A percentile compares a stretch with the other conserved stretches of the same genome.
These are phyloP conservation scores for Spodoptera frugiperda DNA, from an alignment of 1,140 invertebrate species.

Conservation along the genomic window DNA sequence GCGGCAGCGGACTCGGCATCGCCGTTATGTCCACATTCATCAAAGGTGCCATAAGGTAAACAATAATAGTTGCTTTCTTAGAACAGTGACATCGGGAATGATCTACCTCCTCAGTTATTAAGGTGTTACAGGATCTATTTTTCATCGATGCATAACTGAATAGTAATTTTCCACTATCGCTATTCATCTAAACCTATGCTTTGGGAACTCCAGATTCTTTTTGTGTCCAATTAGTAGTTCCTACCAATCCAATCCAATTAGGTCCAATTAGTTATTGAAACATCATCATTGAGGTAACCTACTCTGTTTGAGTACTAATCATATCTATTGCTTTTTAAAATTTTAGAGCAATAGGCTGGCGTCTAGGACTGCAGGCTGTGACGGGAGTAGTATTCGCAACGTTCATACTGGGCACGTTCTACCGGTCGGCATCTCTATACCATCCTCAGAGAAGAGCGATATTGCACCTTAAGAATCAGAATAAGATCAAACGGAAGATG, in stretches of 20 bases:
- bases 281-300: too few species aligned
- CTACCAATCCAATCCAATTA: too few species aligned
- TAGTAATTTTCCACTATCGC: too few species aligned
- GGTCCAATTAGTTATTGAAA: too few species aligned
- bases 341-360: constrained; percentile 94
- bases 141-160: too few species aligned
- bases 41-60: constrained; percentile 91
- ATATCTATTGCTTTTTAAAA: neutral
- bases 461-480: constrained; percentile 95
- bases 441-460: constrained; percentile 96
- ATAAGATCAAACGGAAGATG: constrained; percentile 91
- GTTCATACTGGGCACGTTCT: constrained; percentile 95
- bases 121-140: too few species aligned
- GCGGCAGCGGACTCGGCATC: constrained; percentile 94
- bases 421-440: constrained; percentile 95
- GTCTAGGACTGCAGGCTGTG: constrained; percentile 93
- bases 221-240: too few species aligned
- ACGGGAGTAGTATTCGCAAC: constrained; percentile 94
- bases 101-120: neutral
- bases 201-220: too few species aligned
- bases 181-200: too few species aligned
- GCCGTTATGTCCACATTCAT: constrained; percentile 94
- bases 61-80: neutral
- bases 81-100: neutral
- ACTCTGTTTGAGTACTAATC: too few species aligned